Conservation (phyloP, 2,888 invertebrate species). For the Eucera pruinosa region DNA sequence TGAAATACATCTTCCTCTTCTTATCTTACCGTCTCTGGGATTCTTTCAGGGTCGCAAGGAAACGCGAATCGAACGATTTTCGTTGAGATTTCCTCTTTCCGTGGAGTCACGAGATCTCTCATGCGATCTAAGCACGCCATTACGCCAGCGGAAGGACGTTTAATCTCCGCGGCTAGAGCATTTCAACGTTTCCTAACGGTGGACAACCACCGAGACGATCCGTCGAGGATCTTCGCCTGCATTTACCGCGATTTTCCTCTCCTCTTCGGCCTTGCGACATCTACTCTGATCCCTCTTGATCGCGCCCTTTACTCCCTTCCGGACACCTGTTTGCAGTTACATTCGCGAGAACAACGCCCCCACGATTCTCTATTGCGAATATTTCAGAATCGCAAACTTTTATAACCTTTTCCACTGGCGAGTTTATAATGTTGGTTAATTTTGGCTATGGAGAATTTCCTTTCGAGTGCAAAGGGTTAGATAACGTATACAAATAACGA, state of each 20-base stretch:
- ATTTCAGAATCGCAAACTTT: background rate
- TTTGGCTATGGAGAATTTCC: too few relatives aligned
- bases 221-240: slow-evolving; percentile 40
- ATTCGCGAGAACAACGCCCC: slow-evolving; percentile 33
- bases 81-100: slow-evolving; percentile 11
- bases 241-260: slow-evolving; percentile 50
- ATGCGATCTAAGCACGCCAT: slow-evolving; percentile 66
- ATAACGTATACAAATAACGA: too few relatives aligned
- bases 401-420: too few relatives aligned
- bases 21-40: slow-evolving; percentile 1
- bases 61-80: slow-evolving; percentile 18
- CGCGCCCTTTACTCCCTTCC: slow-evolving; percentile 22
- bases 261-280: slow-evolving; percentile 3
- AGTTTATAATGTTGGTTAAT: too few relatives aligned
- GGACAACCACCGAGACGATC: slow-evolving; percentile 39
- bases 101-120: slow-evolving; percentile 35
- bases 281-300: slow-evolving; percentile 28
- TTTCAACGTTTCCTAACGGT: slow-evolving; percentile 58
- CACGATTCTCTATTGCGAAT: background rate
- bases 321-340: slow-evolving; percentile 52
- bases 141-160: slow-evolving; percentile 69
- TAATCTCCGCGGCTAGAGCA: slow-evolving; percentile 68
- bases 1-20: slow-evolving; percentile 5
- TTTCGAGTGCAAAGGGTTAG: too few relatives aligned
- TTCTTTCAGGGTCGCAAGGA: background rate